Evolutionary conservation across 2,888 invertebrate genomes (phyloP), one percentile per base, ranked within the genome.

Genomic region (Hypomecis atomaria): DNA sequence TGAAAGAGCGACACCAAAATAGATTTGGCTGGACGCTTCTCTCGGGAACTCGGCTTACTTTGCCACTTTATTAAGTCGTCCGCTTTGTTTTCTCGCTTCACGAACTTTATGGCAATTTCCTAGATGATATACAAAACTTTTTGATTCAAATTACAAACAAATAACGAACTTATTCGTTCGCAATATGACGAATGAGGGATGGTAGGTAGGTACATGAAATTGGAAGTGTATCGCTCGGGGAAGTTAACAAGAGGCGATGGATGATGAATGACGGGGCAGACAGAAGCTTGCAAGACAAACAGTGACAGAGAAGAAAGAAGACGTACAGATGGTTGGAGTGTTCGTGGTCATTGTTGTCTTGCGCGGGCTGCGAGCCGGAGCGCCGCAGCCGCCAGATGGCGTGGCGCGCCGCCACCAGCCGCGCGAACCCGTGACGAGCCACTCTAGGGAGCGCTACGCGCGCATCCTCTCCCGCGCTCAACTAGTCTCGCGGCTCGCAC

Each of bases 391-490:
- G 94, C 95, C 95, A 95, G 93, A 95, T 94, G 93, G 95, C 95
- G 93, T 94, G 94, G 89, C 95, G 94, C 78, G 95, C 95, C 88
- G 95, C 95, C 94, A 95, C 95, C 85, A 95, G 94, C 89, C 95
- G 94, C 87, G 94, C 95, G 89, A 95, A 94, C 78, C 94, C 94
- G 94, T 95, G 94, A 78, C 94, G 94, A 93, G 95, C 95, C 95
- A 95, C 94, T 78, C 82, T 92, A 83, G 84, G 75, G 81, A 81
- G 86, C 89, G 86, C 89, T 88, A 87, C 74, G 74, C 87, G 89
- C 89, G 87, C 88, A 86, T 88, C 73, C 80, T 79, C 86, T 89
- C 87, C 77, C 78, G 76, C 78, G 78, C 73, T 81, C 83, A 84
- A 87, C 87, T 85, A 86, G 85, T 83, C 78, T 69, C 77, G 76